Evolutionary conservation across 2,888 invertebrate genomes (phyloP).

Genomic region (Macrophya alboannulata): DNA sequence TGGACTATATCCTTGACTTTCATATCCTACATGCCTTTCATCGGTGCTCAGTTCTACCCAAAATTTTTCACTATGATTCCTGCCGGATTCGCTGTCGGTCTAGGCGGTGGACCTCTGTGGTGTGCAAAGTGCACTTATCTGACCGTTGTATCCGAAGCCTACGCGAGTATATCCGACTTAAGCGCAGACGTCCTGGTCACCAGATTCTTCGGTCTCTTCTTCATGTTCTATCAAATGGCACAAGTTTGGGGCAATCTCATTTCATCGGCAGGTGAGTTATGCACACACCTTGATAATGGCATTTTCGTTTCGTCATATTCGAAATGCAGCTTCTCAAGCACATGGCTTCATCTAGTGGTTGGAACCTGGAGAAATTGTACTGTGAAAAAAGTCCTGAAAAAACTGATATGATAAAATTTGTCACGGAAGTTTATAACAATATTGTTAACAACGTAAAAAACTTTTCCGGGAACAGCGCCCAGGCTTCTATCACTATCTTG

Average conservation of each 20-base stretch:
- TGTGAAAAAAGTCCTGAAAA: neutral
- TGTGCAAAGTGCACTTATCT: constrained; percentile 97
- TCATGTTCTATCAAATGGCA: constrained; percentile 98
- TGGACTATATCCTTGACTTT: constrained; percentile 94
- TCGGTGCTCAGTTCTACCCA: constrained; percentile 94
- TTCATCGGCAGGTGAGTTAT: constrained; percentile 88
- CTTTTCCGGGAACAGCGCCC: neutral
- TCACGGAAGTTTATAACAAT: neutral
- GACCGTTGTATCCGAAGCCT: constrained; percentile 91
- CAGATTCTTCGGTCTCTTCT: constrained; percentile 96
- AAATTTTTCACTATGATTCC: constrained; percentile 92
- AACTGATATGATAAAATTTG: neutral
- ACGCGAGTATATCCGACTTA: constrained; percentile 87
- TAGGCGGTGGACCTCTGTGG: constrained; percentile 97
- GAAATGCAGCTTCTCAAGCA: neutral
- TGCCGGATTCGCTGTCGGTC: constrained; percentile 91
- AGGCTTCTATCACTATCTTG: neutral
- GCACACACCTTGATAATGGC: neutral
- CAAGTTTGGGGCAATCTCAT: constrained; percentile 97
- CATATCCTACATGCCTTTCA: constrained; percentile 95
- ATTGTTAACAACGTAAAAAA: neutral
- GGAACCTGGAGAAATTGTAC: neutral
- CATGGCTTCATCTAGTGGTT: neutral
- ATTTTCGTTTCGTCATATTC: neutral
- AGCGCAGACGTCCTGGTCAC: constrained; percentile 91